phyloP scores from a whole-genome alignment of 2,113 vertebrate genomes.

The Paradoxurus hermaphroditus region DNA sequence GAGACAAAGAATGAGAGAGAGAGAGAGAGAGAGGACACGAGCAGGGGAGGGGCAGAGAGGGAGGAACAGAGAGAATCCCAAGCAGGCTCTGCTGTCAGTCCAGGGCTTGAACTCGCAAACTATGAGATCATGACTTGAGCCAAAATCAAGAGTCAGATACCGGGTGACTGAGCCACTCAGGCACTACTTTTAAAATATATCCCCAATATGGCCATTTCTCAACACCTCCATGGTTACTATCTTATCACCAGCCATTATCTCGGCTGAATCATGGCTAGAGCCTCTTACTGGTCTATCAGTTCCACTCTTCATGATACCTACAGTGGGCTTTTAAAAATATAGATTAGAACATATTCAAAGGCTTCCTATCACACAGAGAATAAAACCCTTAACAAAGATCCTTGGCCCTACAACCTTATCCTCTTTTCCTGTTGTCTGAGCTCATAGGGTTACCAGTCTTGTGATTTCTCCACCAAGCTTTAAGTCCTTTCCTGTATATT shows the following conservation, averaged over 20 bases:
- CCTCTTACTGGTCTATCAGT: not conserved
- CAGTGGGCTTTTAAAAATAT: not conserved
- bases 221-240: not conserved
- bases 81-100: too few species aligned
- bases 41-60: too few species aligned
- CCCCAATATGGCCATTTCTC: not conserved
- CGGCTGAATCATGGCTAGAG: not conserved
- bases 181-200: not conserved
- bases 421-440: not conserved
- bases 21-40: too few species aligned
- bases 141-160: too few species aligned
- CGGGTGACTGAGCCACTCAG: too few species aligned
- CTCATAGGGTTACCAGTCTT: not conserved
- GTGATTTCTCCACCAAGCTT: not conserved
- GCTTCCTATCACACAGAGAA: not conserved
- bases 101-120: too few species aligned
- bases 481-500: not conserved
- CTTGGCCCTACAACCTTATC: not conserved
- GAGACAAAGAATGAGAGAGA: too few species aligned
- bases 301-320: not conserved
- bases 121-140: too few species aligned
- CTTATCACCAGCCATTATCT: not conserved
- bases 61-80: too few species aligned
- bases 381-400: not conserved
- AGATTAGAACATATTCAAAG: not conserved